Evolutionary conservation across 2,797 vertebrate species (phyloP).

Genomic region (Sebastes nivosus): DNA sequence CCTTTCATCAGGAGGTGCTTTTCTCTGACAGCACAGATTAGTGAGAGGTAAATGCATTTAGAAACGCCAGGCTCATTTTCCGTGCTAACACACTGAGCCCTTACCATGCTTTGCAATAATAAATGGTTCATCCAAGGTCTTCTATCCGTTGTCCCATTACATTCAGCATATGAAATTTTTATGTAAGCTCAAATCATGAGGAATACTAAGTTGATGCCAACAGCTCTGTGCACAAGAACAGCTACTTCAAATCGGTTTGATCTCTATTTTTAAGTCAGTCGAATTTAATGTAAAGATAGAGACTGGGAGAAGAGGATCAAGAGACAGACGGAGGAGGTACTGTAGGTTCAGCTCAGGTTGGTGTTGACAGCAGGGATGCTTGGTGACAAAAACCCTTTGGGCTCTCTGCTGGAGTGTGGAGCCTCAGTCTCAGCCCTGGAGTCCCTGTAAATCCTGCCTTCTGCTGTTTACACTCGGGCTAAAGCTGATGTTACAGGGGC

Average conservation of each 20-base stretch:
- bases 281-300: constrained; percentile 7
- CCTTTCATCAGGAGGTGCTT: constrained; percentile 73
- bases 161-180: constrained; percentile 25
- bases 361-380: constrained; percentile 43
- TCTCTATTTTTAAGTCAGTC: constrained; percentile 2
- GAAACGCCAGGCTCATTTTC: constrained; percentile 59
- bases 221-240: background rate
- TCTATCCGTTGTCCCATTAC: constrained; percentile 36
- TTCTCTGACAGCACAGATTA: constrained; percentile 77
- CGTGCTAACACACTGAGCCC: constrained; percentile 44
- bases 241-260: background rate
- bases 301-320: background rate
- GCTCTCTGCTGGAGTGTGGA: constrained; percentile 63
- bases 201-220: constrained; percentile 21
- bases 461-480: constrained; percentile 78
- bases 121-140: constrained; percentile 51
- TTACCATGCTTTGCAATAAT: constrained; percentile 55
- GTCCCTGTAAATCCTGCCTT: constrained; percentile 75
- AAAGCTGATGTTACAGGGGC: constrained; percentile 48
- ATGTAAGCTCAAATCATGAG: constrained; percentile 1
- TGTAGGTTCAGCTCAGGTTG: constrained; percentile 28
- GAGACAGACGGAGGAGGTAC: background rate
- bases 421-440: constrained; percentile 55
- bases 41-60: constrained; percentile 64
- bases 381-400: constrained; percentile 58